These are phyloP conservation scores for Drosophila pruinosa DNA, from an alignment of 1,140 invertebrate genomes.

Conservation along the genomic window DNA sequence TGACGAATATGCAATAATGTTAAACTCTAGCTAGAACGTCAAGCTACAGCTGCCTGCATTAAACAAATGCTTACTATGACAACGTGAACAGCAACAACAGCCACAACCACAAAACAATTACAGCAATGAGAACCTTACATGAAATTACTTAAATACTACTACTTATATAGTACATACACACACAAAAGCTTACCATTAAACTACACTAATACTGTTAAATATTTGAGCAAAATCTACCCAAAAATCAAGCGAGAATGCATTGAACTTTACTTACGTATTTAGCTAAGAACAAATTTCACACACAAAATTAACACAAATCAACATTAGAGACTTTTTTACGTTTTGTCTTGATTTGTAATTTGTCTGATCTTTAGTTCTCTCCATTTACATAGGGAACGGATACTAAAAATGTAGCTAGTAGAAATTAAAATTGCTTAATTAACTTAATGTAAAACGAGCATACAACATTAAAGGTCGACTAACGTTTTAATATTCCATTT, in stretches of 20 bases:
- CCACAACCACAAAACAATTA: conserved; percentile 3
- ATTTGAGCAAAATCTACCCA: conserved; percentile 21
- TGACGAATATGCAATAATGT: not conserved
- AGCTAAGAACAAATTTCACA: conserved; percentile 37
- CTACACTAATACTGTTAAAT: conserved; percentile 21
- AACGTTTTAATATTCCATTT: conserved; percentile 73
- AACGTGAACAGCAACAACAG: conserved; percentile 5
- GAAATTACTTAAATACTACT: conserved; percentile 53
- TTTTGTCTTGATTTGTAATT: conserved; percentile 2
- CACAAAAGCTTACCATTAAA: conserved; percentile 22
- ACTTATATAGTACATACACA: conserved; percentile 30
- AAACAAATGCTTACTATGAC: conserved; percentile 8
- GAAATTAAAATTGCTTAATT: conserved; percentile 77
- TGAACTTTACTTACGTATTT: conserved; percentile 33
- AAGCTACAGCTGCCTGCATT: conserved; percentile 11
- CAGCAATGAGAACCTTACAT: conserved; percentile 5
- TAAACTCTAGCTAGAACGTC: conserved; percentile 2
- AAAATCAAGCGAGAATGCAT: conserved; percentile 15
- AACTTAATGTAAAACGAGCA: conserved; percentile 46
- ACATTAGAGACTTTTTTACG: conserved; percentile 8
- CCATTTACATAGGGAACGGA: conserved; percentile 26
- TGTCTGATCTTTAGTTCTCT: conserved; percentile 12
- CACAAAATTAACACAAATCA: not conserved
- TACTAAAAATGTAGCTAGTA: conserved; percentile 72
- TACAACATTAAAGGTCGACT: conserved; percentile 37